Evolutionary conservation across 2,797 vertebrate genomes (phyloP), one percentile per base, ranked within the genome.

Genomic region (Oreortyx pictus): DNA sequence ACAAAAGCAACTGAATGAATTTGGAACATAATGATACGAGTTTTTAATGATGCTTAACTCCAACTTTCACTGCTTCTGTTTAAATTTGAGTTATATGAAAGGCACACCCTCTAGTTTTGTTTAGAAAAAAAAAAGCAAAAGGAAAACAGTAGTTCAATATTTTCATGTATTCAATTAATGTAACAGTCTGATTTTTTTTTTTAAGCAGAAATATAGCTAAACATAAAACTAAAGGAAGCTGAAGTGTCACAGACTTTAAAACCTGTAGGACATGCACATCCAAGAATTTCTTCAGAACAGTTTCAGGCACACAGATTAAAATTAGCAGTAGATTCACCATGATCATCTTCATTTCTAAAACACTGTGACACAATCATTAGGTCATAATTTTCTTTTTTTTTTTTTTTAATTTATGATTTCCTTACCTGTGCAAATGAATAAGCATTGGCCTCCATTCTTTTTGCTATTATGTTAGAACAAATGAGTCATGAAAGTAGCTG

Each of bases 291-390:
- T 31, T 65, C 14, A n/a, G 12, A 60, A 29, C 4, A 62, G 1
- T 43, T 65, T 24, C 3, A 43, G 20, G 20, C 25, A 41, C 20
- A 31, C 18, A 62, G 6, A 35, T 11, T 68, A 22, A 72, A 88
- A 84, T 2, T 14, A 73, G 11, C 6, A 56, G 22, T 61, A 60
- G 5, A 20, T 82, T 41, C 0, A 23, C 50, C 4, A 60, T 66
- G 79, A 92, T 66, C 27, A 29, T 4, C 33, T 39, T 33, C 41
- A 41, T 15, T 44, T 74, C 33, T 14, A 52, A 76, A 78, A 3
- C 0, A 1, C 24, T 59, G 37, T 0, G 0, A 66, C 59, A 14
- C 6, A 86, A 41, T 22, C 15, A 0, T 44, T 89, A 44, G 3
- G 8, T 73, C 60, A 41, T 41, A 41, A 41, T 41, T 41, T 41